Evolutionary conservation across 64 coral and sea anemone genomes (phyloP).

Genomic region (Stylophora pistillata): DNA sequence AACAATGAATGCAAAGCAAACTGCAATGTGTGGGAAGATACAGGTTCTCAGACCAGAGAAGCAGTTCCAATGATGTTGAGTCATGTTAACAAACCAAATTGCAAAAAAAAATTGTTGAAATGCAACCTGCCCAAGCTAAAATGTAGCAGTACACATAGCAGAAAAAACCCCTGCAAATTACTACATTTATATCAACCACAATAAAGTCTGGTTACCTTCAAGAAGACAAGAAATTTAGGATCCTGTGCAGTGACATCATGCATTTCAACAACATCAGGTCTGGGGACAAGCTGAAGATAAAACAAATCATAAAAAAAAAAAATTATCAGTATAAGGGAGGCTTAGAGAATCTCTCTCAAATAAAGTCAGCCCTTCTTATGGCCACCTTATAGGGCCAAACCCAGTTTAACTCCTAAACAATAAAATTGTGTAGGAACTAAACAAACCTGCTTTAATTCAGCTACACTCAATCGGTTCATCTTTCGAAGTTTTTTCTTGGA

Average conservation of each 20-base stretch:
- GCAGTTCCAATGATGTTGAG: background rate
- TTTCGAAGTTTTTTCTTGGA: constrained; percentile 94
- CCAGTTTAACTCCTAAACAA: background rate
- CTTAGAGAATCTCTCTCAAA: too few relatives aligned
- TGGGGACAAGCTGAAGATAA: constrained; percentile 70
- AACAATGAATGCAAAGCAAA: constrained; percentile 14
- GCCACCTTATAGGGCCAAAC: too few relatives aligned
- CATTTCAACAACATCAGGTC: constrained; percentile 99
- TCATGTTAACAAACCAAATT: too few relatives aligned
- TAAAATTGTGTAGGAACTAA: background rate
- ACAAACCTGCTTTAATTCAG: constrained; percentile 87
- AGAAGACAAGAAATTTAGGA: constrained; percentile 94
- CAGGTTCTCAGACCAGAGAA: background rate
- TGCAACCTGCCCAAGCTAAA: background rate
- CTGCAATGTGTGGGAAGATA: background rate
- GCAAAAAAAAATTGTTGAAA: too few relatives aligned
- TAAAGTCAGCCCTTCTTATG: too few relatives aligned
- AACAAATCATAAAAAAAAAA: background rate
- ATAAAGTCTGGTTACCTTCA: constrained; percentile 67
- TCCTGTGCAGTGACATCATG: constrained; percentile 99
- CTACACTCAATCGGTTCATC: constrained; percentile 96
- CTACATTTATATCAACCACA: background rate
- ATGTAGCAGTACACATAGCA: background rate
- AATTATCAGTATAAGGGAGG: background rate
- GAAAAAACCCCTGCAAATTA: background rate